Evolutionary conservation across 2,888 invertebrate genomes (phyloP), one percentile per base, ranked within the genome.

Genomic region (Pseudoips prasinana): DNA sequence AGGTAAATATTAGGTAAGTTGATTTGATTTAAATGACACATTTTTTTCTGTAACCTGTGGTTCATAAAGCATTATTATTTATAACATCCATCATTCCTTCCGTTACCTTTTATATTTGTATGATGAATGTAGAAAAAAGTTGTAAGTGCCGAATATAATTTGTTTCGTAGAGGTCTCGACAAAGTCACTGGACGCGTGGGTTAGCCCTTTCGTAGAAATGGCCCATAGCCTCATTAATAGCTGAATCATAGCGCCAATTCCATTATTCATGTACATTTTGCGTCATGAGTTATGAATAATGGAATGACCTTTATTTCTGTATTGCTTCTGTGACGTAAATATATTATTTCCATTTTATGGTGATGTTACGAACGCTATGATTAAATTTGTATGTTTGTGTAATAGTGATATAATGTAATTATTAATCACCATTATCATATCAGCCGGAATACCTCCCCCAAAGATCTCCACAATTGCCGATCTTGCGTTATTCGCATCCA

Each of bases 281-380:
- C 70, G 65, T 68, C 69, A 73, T 42, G 20, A 31, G 22, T 48
- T 36, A 59, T 72, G 65, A 69, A 67, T 70, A 71, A 73, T 71
- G 53, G 49, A 58, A 42, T 64, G 64, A 71, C 73, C 67, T 78
- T 78, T 64, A 40, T 32, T 60, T 53, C 43, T 33, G 40, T 51
- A 17, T 6, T 8, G 19, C 14, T 50, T 35, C 8, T 29, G 25
- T 61, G 59, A 66, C 61, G 63, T 48, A 41, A 32, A 14, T 14
- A 14, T 14, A 20, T 30, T 18, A 30, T 41, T 37, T 35, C 26
- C 19, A 39, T 41, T 40, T 47, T 11, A 44, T 23, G 29, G 24
- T 14, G 2, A 5, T 14, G 14, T 14, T 5, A 5, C 14, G 14
- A 5, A 14, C 26, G 35, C 22, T 7, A 8, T 34, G 9, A 32